These are phyloP conservation scores for Aegotheles bennettii DNA, from an alignment of 2,113 vertebrate genomes.

Conservation along the genomic window DNA sequence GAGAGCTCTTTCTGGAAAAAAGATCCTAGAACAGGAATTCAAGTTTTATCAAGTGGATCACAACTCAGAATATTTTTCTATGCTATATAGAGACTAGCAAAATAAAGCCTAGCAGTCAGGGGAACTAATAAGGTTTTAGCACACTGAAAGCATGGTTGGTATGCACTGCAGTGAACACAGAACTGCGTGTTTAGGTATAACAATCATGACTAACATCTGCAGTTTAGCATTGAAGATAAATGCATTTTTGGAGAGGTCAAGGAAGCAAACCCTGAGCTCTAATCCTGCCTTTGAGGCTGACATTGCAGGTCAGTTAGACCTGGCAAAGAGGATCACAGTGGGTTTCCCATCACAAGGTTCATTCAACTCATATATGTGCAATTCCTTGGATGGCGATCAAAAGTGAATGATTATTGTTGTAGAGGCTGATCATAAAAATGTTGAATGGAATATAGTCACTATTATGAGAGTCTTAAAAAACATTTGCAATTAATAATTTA, in stretches of 20 bases:
- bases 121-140: slow-evolving; percentile 66
- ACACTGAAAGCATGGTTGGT: background rate
- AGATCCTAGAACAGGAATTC: slow-evolving; percentile 35
- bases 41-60: slow-evolving; percentile 62
- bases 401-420: background rate
- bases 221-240: background rate
- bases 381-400: background rate
- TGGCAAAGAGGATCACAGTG: background rate
- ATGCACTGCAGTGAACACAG: background rate
- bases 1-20: slow-evolving; percentile 53
- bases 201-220: background rate
- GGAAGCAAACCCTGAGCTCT: background rate
- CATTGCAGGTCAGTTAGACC: background rate
- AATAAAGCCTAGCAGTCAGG: slow-evolving; percentile 35
- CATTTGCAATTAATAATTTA: background rate
- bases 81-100: slow-evolving; percentile 6
- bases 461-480: background rate
- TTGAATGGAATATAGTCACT: background rate
- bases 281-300: background rate
- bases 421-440: background rate
- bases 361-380: background rate
- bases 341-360: background rate
- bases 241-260: background rate
- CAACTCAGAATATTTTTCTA: slow-evolving; percentile 55
- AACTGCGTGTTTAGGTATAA: background rate